Percentiles rank a stretch among this genome's conserved stretches.
Conservation (phyloP, 2,888 invertebrate species). For the Dinocampus coccinellae region DNA sequence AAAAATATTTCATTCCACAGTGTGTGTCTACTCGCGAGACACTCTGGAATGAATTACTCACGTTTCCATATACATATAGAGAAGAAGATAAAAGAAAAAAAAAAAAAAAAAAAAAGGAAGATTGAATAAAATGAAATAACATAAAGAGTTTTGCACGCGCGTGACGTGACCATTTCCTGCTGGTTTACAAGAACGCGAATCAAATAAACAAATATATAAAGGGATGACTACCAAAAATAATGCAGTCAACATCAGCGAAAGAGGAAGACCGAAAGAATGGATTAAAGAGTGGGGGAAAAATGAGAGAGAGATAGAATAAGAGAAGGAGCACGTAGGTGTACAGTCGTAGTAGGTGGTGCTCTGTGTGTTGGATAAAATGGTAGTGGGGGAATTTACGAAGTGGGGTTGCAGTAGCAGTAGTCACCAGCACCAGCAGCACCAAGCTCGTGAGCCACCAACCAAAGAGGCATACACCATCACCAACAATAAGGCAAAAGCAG, state of each 20-base stretch:
- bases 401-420: conserved; percentile 24
- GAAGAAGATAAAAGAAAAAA: not conserved
- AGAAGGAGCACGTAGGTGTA: not conserved
- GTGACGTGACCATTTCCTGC: not conserved
- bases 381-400: conserved; percentile 22
- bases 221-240: conserved; percentile 5
- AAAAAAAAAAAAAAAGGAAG: too few relatives aligned
- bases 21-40: conserved; percentile 38
- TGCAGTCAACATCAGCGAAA: not conserved
- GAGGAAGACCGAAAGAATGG: not conserved
- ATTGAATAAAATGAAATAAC: not conserved
- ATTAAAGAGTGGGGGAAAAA: not conserved
- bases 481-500: conserved; percentile 22
- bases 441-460: conserved; percentile 21
- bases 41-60: conserved; percentile 42
- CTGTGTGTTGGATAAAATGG: conserved; percentile 13
- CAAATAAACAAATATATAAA: not conserved
- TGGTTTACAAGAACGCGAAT: too few relatives aligned
- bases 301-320: not conserved
- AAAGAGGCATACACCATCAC: conserved; percentile 1
- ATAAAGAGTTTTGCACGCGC: not conserved
- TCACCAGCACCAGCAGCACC: conserved; percentile 24
- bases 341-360: conserved; percentile 32
- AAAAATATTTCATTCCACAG: conserved; percentile 39
- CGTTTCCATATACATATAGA: not conserved